Evolutionary conservation across 2,888 invertebrate genomes (phyloP).

Genomic region (Acronicta leporina): DNA sequence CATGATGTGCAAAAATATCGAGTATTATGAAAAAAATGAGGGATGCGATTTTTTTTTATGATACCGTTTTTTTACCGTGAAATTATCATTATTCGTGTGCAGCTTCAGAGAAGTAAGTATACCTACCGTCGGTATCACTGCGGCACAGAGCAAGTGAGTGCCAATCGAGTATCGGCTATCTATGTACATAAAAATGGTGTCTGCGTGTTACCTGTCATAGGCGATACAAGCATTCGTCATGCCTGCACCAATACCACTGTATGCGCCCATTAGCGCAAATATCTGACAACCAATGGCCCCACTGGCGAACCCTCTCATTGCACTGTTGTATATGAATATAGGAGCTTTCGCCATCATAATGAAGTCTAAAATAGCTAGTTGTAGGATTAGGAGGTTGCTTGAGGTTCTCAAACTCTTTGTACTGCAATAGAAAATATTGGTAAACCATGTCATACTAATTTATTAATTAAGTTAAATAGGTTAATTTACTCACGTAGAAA

Average conservation of each 20-base stretch:
- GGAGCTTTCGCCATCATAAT: conserved; percentile 96
- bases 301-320: conserved; percentile 92
- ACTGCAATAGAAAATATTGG: conserved; percentile 73
- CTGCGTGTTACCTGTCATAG: conserved; percentile 91
- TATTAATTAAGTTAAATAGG: neutral
- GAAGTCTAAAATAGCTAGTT: conserved; percentile 95
- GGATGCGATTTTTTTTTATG: no score
- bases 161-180: no score
- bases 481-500: conserved; percentile 91
- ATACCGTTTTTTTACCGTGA: no score
- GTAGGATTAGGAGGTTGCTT: conserved; percentile 95
- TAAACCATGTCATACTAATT: neutral
- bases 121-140: no score
- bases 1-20: no score
- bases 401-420: conserved; percentile 93
- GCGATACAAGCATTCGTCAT: conserved; percentile 96
- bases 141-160: no score
- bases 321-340: conserved; percentile 95
- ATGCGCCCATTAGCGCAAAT: conserved; percentile 93
- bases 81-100: no score
- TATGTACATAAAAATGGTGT: no score
- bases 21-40: no score
- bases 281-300: conserved; percentile 94
- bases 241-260: conserved; percentile 94
- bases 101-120: no score